Base-by-base conservation (phyloP, 1,140 invertebrate species). In the Kradibia gibbosae region DNA sequence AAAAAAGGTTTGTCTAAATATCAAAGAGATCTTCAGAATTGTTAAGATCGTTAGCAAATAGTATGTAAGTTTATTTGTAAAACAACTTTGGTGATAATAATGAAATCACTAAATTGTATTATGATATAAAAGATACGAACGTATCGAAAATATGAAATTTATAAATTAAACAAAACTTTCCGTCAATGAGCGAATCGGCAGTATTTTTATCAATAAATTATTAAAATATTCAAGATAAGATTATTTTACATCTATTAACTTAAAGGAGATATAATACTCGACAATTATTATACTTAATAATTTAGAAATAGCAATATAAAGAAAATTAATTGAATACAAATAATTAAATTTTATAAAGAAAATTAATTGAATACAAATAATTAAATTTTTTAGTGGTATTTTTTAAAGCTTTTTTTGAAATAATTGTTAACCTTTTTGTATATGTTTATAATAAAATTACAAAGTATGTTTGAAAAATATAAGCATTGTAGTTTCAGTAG, bases 141-240 rank as follows among this genome's bases (percentile, higher is more conserved):
- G n/a, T n/a, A n/a, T n/a, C 31, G 31, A 60, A 60, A 2, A n/a
- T 11, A 28, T 28, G 7, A 28, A 28, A 28, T 31, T 60, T 60
- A 3, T 28, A 8, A 3, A 60, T 60, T 60, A 31, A 28, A 28
- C 31, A 1, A n/a, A 55, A 3, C 53, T 25, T n/a, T 55, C 5
- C 10, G 53, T n/a, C 5, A 5, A 11, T 13, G 13, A 60, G 17
- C 2, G 25, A 31, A 5, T 1, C 31, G 17, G 15, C 25, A 60
- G 1, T 55, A n/a, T 55, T n/a, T 28, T 60, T 60, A 60, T 60
- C 25, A 11, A 10, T 60, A 31, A n/a, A 11, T 3, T 28, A 60
- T 60, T 60, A 28, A 60, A 60, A 60, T 60, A 60, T 60, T 60
- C 7, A 28, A 3, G 55, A 60, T 60, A 60, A 60, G 25, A 60